phyloP scores from a whole-genome alignment of 1,140 invertebrate species.

The Nixonia krombeini region DNA sequence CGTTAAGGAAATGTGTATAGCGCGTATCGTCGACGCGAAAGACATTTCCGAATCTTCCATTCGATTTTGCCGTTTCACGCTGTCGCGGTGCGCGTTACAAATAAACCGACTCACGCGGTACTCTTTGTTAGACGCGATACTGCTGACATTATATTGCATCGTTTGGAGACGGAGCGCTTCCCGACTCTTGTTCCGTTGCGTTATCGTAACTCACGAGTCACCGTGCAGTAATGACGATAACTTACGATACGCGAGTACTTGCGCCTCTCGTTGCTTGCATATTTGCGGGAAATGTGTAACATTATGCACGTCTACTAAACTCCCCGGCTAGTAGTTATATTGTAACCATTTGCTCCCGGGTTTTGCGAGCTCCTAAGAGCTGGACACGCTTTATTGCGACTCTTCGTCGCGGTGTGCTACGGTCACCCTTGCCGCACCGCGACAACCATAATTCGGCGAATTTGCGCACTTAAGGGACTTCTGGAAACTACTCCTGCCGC shows the following conservation, averaged over 20 bases:
- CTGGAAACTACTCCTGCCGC: too few relatives aligned
- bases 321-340: constrained; percentile 23
- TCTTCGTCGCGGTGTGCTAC: constrained; percentile 16
- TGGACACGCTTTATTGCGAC: constrained; percentile 26
- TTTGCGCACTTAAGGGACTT: too few relatives aligned
- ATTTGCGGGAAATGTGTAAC: constrained; percentile 28
- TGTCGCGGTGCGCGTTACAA: too few relatives aligned
- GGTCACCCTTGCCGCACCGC: constrained; percentile 13
- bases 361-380: constrained; percentile 23
- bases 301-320: constrained; percentile 7
- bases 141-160: too few relatives aligned
- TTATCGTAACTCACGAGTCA: too few relatives aligned
- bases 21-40: constrained; percentile 9
- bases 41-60: constrained; percentile 9
- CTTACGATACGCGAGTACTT: constrained; percentile 9
- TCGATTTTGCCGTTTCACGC: constrained; percentile 14
- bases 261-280: background rate
- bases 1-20: constrained; percentile 8
- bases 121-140: too few relatives aligned
- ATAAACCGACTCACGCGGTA: too few relatives aligned
- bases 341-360: constrained; percentile 36
- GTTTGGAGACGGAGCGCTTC: too few relatives aligned
- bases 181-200: too few relatives aligned
- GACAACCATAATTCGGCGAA: constrained; percentile 6
- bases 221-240: too few relatives aligned